Evolutionary conservation across 2,797 vertebrate genomes (phyloP).

Genomic region (Vireo griseus): DNA sequence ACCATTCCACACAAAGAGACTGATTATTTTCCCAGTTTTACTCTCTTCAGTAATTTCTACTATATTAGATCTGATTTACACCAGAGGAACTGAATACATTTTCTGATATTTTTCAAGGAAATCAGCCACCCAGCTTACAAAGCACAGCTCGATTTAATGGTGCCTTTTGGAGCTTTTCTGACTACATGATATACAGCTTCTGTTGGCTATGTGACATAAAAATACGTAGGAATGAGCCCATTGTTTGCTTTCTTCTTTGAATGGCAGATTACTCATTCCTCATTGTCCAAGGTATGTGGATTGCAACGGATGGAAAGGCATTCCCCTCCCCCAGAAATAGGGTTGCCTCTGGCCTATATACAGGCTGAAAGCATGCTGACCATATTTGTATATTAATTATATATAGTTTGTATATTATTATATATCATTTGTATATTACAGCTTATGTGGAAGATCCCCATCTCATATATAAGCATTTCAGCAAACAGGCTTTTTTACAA

Average conservation of each 20-base stretch:
- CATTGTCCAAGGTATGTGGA: rapidly evolving
- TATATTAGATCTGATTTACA: not conserved
- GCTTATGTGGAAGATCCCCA: not conserved
- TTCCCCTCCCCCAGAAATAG: not conserved
- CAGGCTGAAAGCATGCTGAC: not conserved
- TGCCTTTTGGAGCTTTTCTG: not conserved
- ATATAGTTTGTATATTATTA: too few relatives aligned
- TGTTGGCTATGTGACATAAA: not conserved
- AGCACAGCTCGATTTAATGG: not conserved
- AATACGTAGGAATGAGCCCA: not conserved
- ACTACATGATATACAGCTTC: not conserved
- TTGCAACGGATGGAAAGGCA: not conserved
- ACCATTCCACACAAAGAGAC: not conserved
- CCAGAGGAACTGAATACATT: not conserved
- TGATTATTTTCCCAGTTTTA: not conserved
- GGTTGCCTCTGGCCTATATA: not conserved
- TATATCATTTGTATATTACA: not conserved
- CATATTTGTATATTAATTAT: not conserved
- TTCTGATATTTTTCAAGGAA: not conserved
- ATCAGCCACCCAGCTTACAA: not conserved
- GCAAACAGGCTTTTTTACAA: not conserved
- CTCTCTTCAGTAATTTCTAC: not conserved
- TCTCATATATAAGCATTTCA: not conserved
- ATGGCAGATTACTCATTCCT: not conserved
- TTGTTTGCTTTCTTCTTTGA: not conserved